These are phyloP conservation scores for Dendrolimus kikuchii DNA, from an alignment of 1,140 invertebrate species.

Conservation along the genomic window DNA sequence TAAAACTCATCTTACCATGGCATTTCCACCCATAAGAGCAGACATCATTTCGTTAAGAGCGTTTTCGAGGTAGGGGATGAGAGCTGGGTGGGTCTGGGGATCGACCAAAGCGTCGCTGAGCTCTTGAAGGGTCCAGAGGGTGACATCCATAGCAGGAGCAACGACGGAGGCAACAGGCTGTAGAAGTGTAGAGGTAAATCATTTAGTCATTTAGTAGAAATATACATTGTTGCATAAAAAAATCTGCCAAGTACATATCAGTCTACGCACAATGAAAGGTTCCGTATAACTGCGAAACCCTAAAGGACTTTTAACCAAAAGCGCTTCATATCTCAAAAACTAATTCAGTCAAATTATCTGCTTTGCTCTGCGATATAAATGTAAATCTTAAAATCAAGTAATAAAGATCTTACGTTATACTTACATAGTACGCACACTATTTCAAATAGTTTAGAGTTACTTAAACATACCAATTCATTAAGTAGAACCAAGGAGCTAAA, in stretches of 20 bases:
- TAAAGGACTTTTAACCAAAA: not conserved
- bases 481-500: too few species aligned
- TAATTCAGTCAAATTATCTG: too few species aligned
- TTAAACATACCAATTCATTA: too few species aligned
- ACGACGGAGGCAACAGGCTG: constrained; percentile 11
- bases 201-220: too few species aligned
- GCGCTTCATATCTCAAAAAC: not conserved
- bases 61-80: constrained; percentile 31
- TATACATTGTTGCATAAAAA: too few species aligned
- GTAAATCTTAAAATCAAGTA: too few species aligned
- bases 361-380: not conserved
- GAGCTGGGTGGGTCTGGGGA: constrained; percentile 29
- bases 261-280: too few species aligned
- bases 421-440: too few species aligned
- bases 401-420: too few species aligned
- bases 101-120: constrained; percentile 22
- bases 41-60: constrained; percentile 36
- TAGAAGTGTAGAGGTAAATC: not conserved
- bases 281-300: too few species aligned
- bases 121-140: constrained; percentile 24
- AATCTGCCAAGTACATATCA: too few species aligned
- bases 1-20: constrained; percentile 17
- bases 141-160: constrained; percentile 18
- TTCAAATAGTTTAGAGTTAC: too few species aligned
- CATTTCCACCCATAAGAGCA: constrained; percentile 20